Percentiles rank a stretch among this genome's conserved stretches.
Conservation (phyloP, 1,140 invertebrate genomes). For the Carposina sasakii region DNA sequence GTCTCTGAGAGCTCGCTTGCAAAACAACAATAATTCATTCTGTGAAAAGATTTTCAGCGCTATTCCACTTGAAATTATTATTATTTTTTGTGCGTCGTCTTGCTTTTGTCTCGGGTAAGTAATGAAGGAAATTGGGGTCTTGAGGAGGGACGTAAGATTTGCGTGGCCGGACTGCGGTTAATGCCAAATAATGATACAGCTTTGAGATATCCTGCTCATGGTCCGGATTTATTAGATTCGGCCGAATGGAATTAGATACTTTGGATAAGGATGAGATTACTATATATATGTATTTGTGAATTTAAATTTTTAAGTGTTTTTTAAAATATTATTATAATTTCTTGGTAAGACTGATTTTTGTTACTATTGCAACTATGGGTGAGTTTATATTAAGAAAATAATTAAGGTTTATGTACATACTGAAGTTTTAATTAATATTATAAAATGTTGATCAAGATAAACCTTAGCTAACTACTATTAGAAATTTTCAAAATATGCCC, state of each 20-base stretch:
- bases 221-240: conserved; percentile 60
- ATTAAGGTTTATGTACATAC: too few species aligned
- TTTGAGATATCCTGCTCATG: conserved; percentile 52
- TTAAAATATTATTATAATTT: not conserved
- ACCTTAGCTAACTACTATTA: too few species aligned
- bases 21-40: conserved; percentile 72
- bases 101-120: conserved; percentile 71
- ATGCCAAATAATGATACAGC: conserved; percentile 66
- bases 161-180: conserved; percentile 57
- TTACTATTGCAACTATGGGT: too few species aligned
- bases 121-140: conserved; percentile 70
- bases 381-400: too few species aligned
- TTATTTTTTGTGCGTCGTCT: conserved; percentile 68
- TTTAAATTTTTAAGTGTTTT: not conserved
- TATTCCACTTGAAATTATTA: conserved; percentile 73
- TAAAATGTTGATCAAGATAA: too few species aligned
- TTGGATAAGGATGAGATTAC: conserved; percentile 24
- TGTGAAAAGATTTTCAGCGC: conserved; percentile 71
- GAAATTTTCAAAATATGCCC: too few species aligned
- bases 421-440: too few species aligned
- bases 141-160: conserved; percentile 62
- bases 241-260: conserved; percentile 49
- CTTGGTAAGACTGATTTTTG: too few species aligned
- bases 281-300: conserved; percentile 17
- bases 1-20: conserved; percentile 68